A percentile compares a stretch with the other conserved stretches of the same genome.
phyloP scores from a whole-genome alignment of 2,797 vertebrate genomes.

The Rhadinocentrus ornatus region DNA sequence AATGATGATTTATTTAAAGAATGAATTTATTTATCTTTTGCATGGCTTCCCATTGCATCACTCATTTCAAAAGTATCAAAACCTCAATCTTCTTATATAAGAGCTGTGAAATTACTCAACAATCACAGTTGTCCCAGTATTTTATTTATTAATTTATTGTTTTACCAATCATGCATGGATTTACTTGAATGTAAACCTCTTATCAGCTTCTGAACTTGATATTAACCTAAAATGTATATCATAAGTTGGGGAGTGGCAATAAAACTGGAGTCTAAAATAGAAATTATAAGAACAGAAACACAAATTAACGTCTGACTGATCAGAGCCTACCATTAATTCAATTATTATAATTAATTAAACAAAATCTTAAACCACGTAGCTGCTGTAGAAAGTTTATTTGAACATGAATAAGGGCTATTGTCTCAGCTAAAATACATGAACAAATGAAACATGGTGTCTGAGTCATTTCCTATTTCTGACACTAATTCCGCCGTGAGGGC shows the following conservation, averaged over 20 bases:
- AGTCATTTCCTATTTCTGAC: constrained; percentile 73
- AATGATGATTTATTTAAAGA: background rate
- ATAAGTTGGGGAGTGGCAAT: background rate
- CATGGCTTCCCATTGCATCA: background rate
- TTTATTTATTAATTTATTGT: too few relatives aligned
- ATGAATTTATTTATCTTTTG: background rate
- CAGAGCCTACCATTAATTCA: background rate
- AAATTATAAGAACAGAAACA: background rate
- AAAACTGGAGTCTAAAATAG: fast-evolving
- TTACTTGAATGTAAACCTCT: background rate
- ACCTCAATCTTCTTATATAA: background rate
- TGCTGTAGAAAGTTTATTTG: background rate
- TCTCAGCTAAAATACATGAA: constrained; percentile 1
- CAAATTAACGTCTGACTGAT: background rate
- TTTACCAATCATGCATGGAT: background rate
- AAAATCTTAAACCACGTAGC: background rate
- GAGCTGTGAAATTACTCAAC: background rate
- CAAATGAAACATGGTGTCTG: constrained; percentile 40
- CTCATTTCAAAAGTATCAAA: background rate
- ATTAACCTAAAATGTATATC: background rate
- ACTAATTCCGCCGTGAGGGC: constrained; percentile 39
- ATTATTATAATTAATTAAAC: background rate
- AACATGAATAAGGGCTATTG: background rate
- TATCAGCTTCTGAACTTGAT: background rate
- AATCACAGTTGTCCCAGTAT: background rate